phyloP scores from a whole-genome alignment of 2,888 invertebrate species.

The Drosophila seclusa region DNA sequence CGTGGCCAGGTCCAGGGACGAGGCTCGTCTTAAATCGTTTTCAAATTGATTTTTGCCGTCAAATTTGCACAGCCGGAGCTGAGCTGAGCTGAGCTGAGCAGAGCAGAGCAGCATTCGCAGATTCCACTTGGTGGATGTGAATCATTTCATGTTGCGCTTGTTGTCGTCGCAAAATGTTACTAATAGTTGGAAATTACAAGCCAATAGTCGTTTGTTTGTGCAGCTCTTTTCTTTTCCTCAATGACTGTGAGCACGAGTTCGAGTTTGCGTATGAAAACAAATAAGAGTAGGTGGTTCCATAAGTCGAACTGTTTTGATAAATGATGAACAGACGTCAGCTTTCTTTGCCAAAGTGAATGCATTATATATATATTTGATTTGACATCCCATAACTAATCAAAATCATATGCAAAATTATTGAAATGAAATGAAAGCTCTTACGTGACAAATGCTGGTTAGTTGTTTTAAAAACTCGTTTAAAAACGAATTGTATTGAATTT shows the following conservation, averaged over 20 bases:
- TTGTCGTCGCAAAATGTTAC: slow-evolving; percentile 78
- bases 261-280: background rate
- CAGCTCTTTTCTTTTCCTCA: slow-evolving; percentile 14
- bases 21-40: slow-evolving; percentile 75
- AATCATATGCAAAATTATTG: slow-evolving; percentile 18
- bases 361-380: slow-evolving; percentile 59
- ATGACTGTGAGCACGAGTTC: slow-evolving; percentile 28
- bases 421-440: slow-evolving; percentile 2
- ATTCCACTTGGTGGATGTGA: slow-evolving; percentile 42
- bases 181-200: slow-evolving; percentile 79
- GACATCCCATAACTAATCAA: slow-evolving; percentile 61
- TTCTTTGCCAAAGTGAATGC: slow-evolving; percentile 46
- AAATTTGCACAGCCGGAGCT: slow-evolving; percentile 72
- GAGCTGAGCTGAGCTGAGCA: background rate
- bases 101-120: slow-evolving; percentile 3
- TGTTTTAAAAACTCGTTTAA: background rate
- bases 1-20: slow-evolving; percentile 7
- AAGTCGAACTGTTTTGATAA: slow-evolving; percentile 53
- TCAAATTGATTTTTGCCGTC: slow-evolving; percentile 79
- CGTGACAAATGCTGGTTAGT: background rate
- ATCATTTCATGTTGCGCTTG: slow-evolving; percentile 68
- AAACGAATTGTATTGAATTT: background rate
- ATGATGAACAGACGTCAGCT: slow-evolving; percentile 50
- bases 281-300: slow-evolving; percentile 46
- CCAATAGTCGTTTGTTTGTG: slow-evolving; percentile 66